A percentile compares a stretch with the other conserved stretches of the same genome.
Evolutionary conservation across 2,113 vertebrate species (phyloP).

Genomic region (Pluvianellus socialis): DNA sequence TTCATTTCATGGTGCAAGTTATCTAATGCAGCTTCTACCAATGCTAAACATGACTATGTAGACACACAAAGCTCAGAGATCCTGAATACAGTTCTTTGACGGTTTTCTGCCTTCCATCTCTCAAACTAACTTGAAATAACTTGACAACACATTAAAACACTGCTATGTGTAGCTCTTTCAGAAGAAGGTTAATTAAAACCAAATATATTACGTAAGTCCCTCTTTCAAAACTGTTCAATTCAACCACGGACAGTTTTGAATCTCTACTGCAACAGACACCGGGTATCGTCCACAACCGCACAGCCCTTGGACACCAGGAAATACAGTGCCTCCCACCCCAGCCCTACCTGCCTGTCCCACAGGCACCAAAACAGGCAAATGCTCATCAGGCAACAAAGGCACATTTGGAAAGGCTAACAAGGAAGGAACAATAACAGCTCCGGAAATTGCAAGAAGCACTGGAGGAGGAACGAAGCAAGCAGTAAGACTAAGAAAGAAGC

Average conservation of each 20-base stretch:
- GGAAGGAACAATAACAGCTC: neutral
- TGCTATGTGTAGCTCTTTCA: neutral
- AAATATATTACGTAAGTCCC: neutral
- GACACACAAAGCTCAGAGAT: neutral
- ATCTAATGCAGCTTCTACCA: neutral
- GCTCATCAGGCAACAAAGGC: neutral
- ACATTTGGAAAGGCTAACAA: neutral
- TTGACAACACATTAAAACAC: neutral
- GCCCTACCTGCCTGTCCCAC: neutral
- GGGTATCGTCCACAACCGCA: fast-evolving
- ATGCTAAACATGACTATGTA: neutral
- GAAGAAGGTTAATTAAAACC: neutral
- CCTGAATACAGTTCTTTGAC: neutral
- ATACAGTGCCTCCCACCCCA: neutral
- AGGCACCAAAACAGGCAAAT: neutral
- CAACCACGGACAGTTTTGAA: neutral
- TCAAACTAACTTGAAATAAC: neutral
- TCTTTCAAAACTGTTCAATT: neutral
- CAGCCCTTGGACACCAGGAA: neutral
- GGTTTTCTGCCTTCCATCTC: neutral
- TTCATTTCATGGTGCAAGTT: neutral
- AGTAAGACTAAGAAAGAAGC: neutral
- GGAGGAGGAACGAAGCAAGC: neutral
- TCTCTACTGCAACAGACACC: neutral
- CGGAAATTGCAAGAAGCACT: neutral